Base-by-base conservation (phyloP, 1,140 invertebrate genomes). In the Tachypleus tridentatus region DNA sequence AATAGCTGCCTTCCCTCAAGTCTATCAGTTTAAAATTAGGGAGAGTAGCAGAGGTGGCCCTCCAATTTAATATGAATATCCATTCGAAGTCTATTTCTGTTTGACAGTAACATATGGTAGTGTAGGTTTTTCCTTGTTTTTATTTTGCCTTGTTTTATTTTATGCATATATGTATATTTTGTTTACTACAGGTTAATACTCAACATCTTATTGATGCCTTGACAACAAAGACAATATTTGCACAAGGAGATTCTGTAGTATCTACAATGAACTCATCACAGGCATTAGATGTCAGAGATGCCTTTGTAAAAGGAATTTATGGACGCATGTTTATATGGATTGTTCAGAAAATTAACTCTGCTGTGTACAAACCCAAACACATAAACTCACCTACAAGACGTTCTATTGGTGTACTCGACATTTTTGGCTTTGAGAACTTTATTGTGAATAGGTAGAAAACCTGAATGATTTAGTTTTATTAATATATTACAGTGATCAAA, bases 391-490 rank as follows among this genome's bases (percentile, higher is more conserved):
- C 84, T 0, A 84, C 84, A 47, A 79, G 91, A 49, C 91, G 87
- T 73, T 88, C 89, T 1, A 98, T 99, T 66, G 97, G 97, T 11
- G 94, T 99, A 4, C 78, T 99, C 8, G 97, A 99, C 77, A 99
- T 99, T 72, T 99, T 98, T 77, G 97, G 97, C 4, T 99, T 99
- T 79, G 97, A 99, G 82, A 98, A 98, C 77, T 98, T 99, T 76
- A 87, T 91, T 74, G 87, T 89, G 64, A 98, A 99, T 75, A 97
- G 82, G 81, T 83, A 29, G 29, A 29, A 29, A 29, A 29, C 29
- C 29, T 29, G 29, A 29, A 29, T 29, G 29, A 29, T 29, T 29
- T 29, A 29, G 29, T 29, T 29, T 29, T 29, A 29, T 29, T 29
- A 29, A 2, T 29, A 29, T 29, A 29, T 29, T 29, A 29, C 2